Percentiles rank a stretch among this genome's conserved stretches.
Conservation (phyloP, 1,140 invertebrate genomes). For the Meloidogyne floridensis region DNA sequence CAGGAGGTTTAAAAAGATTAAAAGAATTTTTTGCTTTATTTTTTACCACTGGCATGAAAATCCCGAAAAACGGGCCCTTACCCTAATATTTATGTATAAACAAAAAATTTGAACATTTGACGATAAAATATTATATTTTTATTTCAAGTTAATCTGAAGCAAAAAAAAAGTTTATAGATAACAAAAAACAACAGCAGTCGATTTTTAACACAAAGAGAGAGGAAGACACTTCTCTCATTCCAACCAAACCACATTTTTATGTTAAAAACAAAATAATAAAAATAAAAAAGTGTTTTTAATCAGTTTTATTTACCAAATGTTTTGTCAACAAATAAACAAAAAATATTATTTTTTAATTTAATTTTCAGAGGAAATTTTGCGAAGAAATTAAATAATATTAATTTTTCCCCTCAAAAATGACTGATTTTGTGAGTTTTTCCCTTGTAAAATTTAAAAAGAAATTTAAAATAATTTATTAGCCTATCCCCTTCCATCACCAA, state of each 20-base stretch:
- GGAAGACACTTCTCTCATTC: neutral
- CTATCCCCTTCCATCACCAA: conserved; percentile 24
- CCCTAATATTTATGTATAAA: too few species aligned
- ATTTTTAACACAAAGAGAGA: neutral
- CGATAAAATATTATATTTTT: neutral
- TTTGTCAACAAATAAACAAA: neutral
- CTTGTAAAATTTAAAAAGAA: neutral
- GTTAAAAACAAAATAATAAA: too few species aligned
- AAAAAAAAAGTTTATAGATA: conserved; percentile 4
- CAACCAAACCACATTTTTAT: too few species aligned
- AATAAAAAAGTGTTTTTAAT: too few species aligned
- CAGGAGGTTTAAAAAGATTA: too few species aligned
- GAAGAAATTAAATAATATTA: neutral
- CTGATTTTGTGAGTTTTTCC: conserved; percentile 3
- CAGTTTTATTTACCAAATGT: too few species aligned
- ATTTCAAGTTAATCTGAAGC: neutral
- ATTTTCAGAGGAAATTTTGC: neutral
- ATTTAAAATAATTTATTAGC: conserved; percentile 16
- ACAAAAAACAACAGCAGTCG: neutral
- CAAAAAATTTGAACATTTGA: neutral
- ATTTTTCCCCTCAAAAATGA: neutral
- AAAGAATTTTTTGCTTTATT: too few species aligned
- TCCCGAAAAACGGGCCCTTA: too few species aligned
- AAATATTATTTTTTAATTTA: neutral
- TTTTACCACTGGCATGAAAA: too few species aligned